Base-by-base conservation (phyloP, 2,888 invertebrate genomes). In the Phorcus lineatus region DNA sequence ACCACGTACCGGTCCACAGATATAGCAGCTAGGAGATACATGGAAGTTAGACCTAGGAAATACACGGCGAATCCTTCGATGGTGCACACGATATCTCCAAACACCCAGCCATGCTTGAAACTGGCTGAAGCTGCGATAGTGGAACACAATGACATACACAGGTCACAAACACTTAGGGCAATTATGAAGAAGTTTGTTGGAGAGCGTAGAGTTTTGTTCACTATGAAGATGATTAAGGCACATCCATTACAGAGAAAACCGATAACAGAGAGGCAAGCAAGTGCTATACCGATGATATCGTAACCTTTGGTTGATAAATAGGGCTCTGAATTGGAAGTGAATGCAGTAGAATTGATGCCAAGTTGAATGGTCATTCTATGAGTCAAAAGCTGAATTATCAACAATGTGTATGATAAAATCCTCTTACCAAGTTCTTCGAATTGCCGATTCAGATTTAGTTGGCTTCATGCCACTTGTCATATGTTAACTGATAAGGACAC, bases 141-240 rank as follows among this genome's bases (percentile, higher is more conserved):
- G 11, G 62, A 62, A 11, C 19, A 28, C 24, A 62, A 2, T 7
- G 62, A 24, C 88, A 90, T 89, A 13, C 83, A 36, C 1, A 91
- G 82, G 66, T 91, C 90, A 28, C 87, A 85, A 2, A 83, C 24
- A 7, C 87, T 81, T 24, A 90, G 78, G 1, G 88, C 82, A 16
- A 90, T 81, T n/a, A 91, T 89, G 77, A 90, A 90, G 0, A 86
- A 66, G 78, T 90, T 91, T 13, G 90, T 89, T 0, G 90, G 84
- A 0, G 90, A 88, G 16, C 88, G 80, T 7, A 91, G 77, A 2
- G 85, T 80, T 80, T 89, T 90, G 47, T 83, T 82, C 77, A 84
- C 88, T 31, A 79, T 62, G 78, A 88, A 86, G 24, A 86, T 79
- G 40, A 80, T 74, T 1, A 88, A 74, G 13, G 82, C 82, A 9